Base-by-base conservation (phyloP, 1,140 invertebrate species). In the Subanguina moxae region DNA sequence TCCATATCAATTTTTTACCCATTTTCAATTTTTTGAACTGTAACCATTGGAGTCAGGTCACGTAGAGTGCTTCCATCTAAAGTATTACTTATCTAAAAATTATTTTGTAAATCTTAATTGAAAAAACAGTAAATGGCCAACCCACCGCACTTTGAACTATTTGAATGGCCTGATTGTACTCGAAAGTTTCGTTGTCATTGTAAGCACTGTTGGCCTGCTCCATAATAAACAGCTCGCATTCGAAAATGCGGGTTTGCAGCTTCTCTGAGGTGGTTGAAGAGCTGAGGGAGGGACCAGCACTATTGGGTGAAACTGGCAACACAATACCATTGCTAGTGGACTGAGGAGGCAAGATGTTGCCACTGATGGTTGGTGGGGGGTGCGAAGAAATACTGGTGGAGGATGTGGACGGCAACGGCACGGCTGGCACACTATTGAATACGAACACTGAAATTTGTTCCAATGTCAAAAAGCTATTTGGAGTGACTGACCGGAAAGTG, bases 131-230 rank as follows among this genome's bases (percentile, higher is more conserved):
- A 38, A 38, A n/a, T 13, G 25, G 42, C 15, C 45, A 19, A 64
- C 32, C 21, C 32, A 64, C 62, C 62, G 62, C 62, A 57, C 32
- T 62, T 19, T 64, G 57, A 3, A 64, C 27, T n/a, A 58, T 64
- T 28, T 48, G 38, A 3, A 64, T 64, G 19, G 62, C 62, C 61
- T 64, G 62, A 57, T 62, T 25, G 32, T 64, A 64, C n/a, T 64
- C 62, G 19, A 64, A 64, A 15, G 42, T 28, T 3, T 64, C 25
- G 7, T 3, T 64, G 32, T 64, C 27, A 64, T 64, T 62, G 57
- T 64, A 64, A 56, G 62, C 62, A 59, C 7, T 38, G 27, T 64
- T 64, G 43, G 32, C 57, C 57, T 64, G 62, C 3, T 64, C 38
- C 42, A 7, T 7, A 21, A 64, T 64, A 19, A 65, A 64, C 7